Percentiles rank a stretch among this genome's conserved stretches.
Evolutionary conservation across 1,140 invertebrate genomes (phyloP).

Genomic region (Drosophila nigromelanica): DNA sequence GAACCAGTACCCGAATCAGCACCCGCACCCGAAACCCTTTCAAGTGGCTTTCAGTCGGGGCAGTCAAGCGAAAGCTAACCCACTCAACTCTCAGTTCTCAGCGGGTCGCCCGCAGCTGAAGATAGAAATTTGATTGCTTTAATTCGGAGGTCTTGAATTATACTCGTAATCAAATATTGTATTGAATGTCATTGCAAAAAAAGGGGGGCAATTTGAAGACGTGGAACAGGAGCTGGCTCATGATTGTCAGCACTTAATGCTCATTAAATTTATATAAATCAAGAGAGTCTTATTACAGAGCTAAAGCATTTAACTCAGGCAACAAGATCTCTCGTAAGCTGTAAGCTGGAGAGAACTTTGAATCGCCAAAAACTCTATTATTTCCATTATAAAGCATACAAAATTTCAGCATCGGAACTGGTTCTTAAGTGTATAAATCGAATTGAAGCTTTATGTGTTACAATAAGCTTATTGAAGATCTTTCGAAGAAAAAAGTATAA

Average conservation of each 20-base stretch:
- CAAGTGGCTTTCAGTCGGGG: constrained; percentile 52
- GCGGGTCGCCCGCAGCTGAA: constrained; percentile 58
- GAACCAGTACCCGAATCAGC: background rate
- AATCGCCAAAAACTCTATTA: too few species aligned
- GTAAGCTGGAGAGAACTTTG: too few species aligned
- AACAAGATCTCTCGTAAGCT: too few species aligned
- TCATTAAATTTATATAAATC: background rate
- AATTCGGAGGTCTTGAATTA: background rate
- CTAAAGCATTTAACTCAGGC: too few species aligned
- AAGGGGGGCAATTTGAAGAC: background rate
- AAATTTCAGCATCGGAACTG: too few species aligned
- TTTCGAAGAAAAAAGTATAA: too few species aligned
- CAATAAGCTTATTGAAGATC: too few species aligned
- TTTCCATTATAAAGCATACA: too few species aligned
- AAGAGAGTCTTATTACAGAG: too few species aligned
- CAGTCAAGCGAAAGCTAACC: constrained; percentile 17
- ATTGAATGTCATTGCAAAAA: constrained; percentile 26
- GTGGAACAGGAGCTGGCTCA: constrained; percentile 7
- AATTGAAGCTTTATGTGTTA: too few species aligned
- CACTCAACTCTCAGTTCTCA: constrained; percentile 1
- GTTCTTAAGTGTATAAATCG: too few species aligned
- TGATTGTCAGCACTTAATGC: constrained; percentile 13
- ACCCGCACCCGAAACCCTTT: constrained; percentile 52
- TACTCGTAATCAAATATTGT: constrained; percentile 33
- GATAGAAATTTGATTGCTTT: constrained; percentile 63